Base-by-base conservation (phyloP, 2,888 invertebrate genomes). In the Tetanocera ferruginea region DNA sequence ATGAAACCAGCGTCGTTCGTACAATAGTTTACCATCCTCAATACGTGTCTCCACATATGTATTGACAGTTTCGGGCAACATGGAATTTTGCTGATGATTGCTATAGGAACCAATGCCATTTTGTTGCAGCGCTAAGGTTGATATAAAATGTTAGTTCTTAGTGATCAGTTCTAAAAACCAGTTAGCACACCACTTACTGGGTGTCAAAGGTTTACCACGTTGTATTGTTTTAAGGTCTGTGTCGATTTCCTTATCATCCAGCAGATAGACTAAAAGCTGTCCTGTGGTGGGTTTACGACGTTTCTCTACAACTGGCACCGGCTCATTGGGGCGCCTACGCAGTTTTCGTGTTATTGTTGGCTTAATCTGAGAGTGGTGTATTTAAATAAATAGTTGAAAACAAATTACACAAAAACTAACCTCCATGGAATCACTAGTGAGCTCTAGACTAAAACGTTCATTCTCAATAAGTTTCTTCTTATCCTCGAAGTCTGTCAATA, bases 331-430 rank as follows among this genome's bases (percentile, higher is more conserved):
- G 31, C 98, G 92, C 79, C 98, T 92, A 5, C 98, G 91, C 34
- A 98, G 91, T 89, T 98, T 98, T 34, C 98, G 92, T 43, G 98
- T 98, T 91, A 97, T 95, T n/a, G 96, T 96, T 14, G 98, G 97
- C 87, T 98, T 98, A n/a, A 96, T 93, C 93, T 94, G 89, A 4
- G 52, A 72, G 70, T 79, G 67, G 5, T 5, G 3, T 14, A n/a
- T 1, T 1, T 23, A 28, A 31, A 28, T 14, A 14, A 28, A 8
- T 8, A 11, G 5, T 62, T 62, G 11, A 17, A 4, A 28, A 34
- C 8, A 37, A 5, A n/a, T 3, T 8, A 19, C 4, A 3, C 4
- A n/a, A 14, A 4, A 37, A 67, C 67, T 83, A 84, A 94, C 95
- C 92, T 96, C 96, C 92, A 93, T 94, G 3, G 95, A 95, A 88